Evolutionary conservation across 2,797 vertebrate genomes (phyloP), one percentile per base, ranked within the genome.

Genomic region (Acrossocheilus wenchowensis): DNA sequence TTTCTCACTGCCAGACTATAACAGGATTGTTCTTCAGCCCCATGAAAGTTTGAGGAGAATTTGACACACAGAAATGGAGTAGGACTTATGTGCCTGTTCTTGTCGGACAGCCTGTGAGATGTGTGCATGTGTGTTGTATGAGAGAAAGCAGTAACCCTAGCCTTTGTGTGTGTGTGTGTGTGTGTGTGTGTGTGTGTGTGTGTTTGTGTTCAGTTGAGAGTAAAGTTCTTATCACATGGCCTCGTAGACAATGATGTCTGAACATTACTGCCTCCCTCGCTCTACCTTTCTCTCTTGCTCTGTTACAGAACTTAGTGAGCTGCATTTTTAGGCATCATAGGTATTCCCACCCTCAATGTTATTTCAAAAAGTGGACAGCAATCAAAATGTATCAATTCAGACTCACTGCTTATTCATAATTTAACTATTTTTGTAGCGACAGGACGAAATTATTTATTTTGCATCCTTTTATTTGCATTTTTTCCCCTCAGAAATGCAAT

Each of bases 11-110:
- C 87, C 79, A 84, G 86, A 75, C 72, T 75, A 43, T 39, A 57
- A 79, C n/a, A 41, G 78, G 79, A 83, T 78, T 50, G 41, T 41
- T 71, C 50, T 60, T 12, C 39, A 91, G 87, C 89, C 89, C 83
- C 39, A 91, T 94, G 82, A 94, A 93, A 92, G 77, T 94, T 93
- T 92, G 89, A 94, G 30, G 88, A 92, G 93, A 94, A 92, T 90
- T 87, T 89, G 92, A 95, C 89, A 83, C 87, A 83, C 87, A 91
- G 82, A 86, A 68, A 57, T 21, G 21, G 57, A 78, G 78, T 50
- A 11, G 26, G 48, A 86, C 77, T 36, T 36, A 43, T 54, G 85
- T 68, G 77, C 54, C 68, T 80, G 57, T 81, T 86, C 72, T 74
- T 87, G 86, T 87, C 54, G 9, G 78, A 85, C 79, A 85, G 68